A percentile compares a stretch with the other conserved stretches of the same genome.
These are phyloP conservation scores for Aurelia aurita complex sp. Pacific DNA, from an alignment of 30 jellyfish, hydroid and myxozoan species.

Conservation along the genomic window DNA sequence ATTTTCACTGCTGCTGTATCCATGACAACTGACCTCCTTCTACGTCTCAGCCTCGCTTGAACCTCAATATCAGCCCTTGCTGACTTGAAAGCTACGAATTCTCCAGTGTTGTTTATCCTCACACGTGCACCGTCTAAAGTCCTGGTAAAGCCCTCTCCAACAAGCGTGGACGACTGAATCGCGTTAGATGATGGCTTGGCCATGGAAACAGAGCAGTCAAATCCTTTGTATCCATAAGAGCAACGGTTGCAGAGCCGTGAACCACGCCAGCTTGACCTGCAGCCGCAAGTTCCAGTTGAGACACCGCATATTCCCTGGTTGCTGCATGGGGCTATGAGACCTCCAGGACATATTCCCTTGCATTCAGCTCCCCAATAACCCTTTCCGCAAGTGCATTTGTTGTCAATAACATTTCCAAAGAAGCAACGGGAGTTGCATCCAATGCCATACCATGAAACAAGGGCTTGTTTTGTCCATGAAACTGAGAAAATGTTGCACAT, in stretches of 20 bases:
- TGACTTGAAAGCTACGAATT: conserved; percentile 34
- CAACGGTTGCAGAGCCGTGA: conserved; percentile 29
- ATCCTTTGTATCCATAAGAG: conserved; percentile 42
- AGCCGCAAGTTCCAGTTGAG: conserved; percentile 37
- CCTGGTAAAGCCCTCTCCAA: conserved; percentile 44
- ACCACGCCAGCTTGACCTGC: conserved; percentile 66
- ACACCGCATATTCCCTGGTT: conserved; percentile 29
- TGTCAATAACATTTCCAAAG: conserved; percentile 30
- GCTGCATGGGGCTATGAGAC: conserved; percentile 33
- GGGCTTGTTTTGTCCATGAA: conserved; percentile 47
- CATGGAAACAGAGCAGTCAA: conserved; percentile 40
- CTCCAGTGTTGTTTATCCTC: conserved; percentile 51
- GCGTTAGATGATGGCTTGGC: neutral
- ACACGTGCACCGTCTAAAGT: conserved; percentile 62
- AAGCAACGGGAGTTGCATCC: conserved; percentile 36
- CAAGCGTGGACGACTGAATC: conserved; percentile 37
- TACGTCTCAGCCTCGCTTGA: conserved; percentile 50
- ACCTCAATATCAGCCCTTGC: conserved; percentile 13
- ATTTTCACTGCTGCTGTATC: conserved; percentile 54
- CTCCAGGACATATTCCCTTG: conserved; percentile 39
- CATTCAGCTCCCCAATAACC: conserved; percentile 69
- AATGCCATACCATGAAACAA: conserved; percentile 37
- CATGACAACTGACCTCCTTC: conserved; percentile 55
- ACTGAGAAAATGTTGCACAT: conserved; percentile 52
- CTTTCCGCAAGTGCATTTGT: conserved; percentile 34